Base-by-base conservation (phyloP, 30 jellyfish, hydroid and myxozoan species). In the Aurelia sp. region DNA sequence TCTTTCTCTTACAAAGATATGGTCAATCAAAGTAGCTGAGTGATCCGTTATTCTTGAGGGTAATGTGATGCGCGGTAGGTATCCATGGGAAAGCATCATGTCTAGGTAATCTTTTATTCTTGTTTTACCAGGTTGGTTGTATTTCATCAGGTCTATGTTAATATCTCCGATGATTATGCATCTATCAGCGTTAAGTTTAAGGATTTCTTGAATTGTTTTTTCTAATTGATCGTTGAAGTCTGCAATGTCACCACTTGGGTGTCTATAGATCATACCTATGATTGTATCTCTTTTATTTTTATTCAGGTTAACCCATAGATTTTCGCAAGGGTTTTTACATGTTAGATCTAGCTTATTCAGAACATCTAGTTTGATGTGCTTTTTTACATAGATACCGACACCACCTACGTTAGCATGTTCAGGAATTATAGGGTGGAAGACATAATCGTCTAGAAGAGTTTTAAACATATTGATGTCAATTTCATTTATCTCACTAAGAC, bases 11-110 rank as follows among this genome's bases (percentile, higher is more conserved):
- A 19, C 44, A 13, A 65, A 65, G 16, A 65, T 65, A 65, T 65
- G 76, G 30, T 65, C 76, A 17, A 65, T 65, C 47, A 65, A 65
- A 3, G 76, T 65, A 65, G 76, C 76, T 65, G 76, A 38, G 50
- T 65, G 18, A 20, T 58, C 67, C 67, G 67, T 58, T 58, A 58
- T 58, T 58, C 67, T 58, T 8, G 67, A 15, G 55, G 51, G 44
- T 31, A 65, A 65, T 65, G 76, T 65, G 16, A 65, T 65, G 76
- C 19, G 51, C 20, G 76, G 76, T 13, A 17, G 76, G 30, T 65
- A 65, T 65, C 47, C 76, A 65, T 65, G 55, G 51, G 55, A 65
- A 17, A 65, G 47, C 47, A 65, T 65, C 50, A 38, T 38, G 15
- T 65, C 76, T 65, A 65, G 76, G 30, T 65, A 65, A 19, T 65